Evolutionary conservation across 2,113 vertebrate genomes (phyloP).

Genomic region (Ochotona princeps): DNA sequence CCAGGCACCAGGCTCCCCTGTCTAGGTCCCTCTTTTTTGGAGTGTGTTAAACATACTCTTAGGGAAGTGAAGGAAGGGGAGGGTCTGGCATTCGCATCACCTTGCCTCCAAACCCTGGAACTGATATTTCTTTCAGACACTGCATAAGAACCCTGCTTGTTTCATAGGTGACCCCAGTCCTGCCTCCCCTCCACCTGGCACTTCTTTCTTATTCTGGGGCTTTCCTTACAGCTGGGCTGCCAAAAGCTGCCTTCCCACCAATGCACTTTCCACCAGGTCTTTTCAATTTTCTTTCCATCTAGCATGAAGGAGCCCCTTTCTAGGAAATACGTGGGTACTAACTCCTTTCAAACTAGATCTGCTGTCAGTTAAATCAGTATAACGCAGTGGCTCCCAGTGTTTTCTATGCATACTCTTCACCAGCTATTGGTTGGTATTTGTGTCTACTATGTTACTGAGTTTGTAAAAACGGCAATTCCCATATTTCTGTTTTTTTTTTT

Average conservation of each 20-base stretch:
- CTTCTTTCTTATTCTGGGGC: no score
- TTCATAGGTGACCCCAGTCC: not conserved
- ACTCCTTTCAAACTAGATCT: not conserved
- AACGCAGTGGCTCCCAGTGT: not conserved
- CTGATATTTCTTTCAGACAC: not conserved
- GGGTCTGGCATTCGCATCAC: not conserved
- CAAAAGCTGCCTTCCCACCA: not conserved
- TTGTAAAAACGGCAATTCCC: not conserved
- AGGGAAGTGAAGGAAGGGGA: not conserved
- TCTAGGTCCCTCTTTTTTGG: not conserved
- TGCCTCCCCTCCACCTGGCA: not conserved
- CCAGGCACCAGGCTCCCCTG: not conserved
- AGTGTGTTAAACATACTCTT: not conserved
- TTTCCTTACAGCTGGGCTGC: not conserved
- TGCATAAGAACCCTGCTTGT: not conserved
- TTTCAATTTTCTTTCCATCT: slow-evolving; percentile 9
- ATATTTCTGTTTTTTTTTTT: slow-evolving; percentile 27
- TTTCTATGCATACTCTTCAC: not conserved
- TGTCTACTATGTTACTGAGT: not conserved
- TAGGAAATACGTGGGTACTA: not conserved
- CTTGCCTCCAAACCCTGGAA: not conserved
- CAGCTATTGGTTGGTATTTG: not conserved
- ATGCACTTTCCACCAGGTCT: not conserved
- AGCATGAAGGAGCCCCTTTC: slow-evolving; percentile 23
- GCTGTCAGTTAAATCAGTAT: not conserved